phyloP scores from a whole-genome alignment of 2,888 invertebrate genomes.

The Cheiracanthium punctorium region DNA sequence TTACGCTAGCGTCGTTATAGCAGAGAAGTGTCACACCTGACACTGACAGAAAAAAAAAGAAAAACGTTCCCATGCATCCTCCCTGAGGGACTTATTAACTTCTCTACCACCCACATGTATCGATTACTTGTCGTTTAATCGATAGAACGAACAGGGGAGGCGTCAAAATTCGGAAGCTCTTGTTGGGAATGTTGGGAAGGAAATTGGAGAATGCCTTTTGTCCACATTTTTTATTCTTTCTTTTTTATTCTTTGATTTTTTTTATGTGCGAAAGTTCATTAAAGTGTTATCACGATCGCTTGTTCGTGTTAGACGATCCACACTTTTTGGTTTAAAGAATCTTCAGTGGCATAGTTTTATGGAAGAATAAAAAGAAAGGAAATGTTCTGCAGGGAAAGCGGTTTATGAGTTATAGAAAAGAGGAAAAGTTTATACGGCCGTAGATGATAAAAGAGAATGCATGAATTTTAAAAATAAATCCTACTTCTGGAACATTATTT shows the following conservation, averaged over 20 bases:
- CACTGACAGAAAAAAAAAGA: too few relatives aligned
- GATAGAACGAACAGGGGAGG: conserved; percentile 23
- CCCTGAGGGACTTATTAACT: conserved; percentile 59
- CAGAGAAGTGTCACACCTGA: conserved; percentile 14
- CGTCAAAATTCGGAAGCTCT: background rate
- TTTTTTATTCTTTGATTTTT: too few relatives aligned
- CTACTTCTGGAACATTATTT: too few relatives aligned
- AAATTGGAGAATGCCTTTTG: conserved; percentile 14
- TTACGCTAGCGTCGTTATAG: too few relatives aligned
- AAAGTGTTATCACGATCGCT: background rate
- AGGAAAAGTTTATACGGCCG: too few relatives aligned
- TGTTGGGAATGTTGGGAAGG: background rate
- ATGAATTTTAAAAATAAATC: too few relatives aligned
- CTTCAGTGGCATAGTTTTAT: background rate
- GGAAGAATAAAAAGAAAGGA: background rate
- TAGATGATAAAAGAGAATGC: too few relatives aligned
- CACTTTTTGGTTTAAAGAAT: background rate
- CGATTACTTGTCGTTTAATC: conserved; percentile 59
- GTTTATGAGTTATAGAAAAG: too few relatives aligned
- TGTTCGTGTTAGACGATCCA: background rate
- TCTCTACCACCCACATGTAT: conserved; percentile 57
- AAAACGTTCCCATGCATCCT: conserved; percentile 19
- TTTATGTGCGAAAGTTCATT: conserved; percentile 2
- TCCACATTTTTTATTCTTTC: background rate
- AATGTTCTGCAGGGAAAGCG: too few relatives aligned